Evolutionary conservation across 2,888 invertebrate species (phyloP).

Genomic region (Pseudococcus jackbeardsleyi): DNA sequence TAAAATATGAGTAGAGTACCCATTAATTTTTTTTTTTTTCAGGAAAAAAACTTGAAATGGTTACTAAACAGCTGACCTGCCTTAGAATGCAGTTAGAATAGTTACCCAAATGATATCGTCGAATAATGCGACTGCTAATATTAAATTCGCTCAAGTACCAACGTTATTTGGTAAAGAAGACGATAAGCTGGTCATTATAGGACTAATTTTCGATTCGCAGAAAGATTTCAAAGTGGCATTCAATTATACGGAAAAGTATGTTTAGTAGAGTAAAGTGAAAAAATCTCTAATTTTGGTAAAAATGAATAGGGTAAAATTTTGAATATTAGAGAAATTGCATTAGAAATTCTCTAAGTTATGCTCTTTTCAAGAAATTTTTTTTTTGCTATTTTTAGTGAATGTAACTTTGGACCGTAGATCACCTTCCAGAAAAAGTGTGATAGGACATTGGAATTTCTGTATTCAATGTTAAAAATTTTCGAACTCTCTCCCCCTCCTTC

Average conservation of each 20-base stretch:
- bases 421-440: no score
- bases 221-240: slow-evolving; percentile 40
- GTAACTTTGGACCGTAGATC: no score
- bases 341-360: no score
- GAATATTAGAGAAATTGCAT: no score
- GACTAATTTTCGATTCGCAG: slow-evolving; percentile 1
- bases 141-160: slow-evolving; percentile 8
- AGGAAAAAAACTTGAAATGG: background rate
- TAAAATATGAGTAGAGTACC: background rate
- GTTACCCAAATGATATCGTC: background rate
- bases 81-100: slow-evolving; percentile 4
- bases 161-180: slow-evolving; percentile 27
- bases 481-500: no score
- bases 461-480: no score
- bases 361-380: no score
- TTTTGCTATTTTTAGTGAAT: no score
- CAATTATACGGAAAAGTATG: slow-evolving; percentile 4
- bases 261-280: background rate
- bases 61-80: slow-evolving; percentile 12
- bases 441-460: no score
- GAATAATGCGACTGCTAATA: background rate
- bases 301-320: no score
- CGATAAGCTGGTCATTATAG: background rate
- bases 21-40: background rate
- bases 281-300: no score